phyloP scores from a whole-genome alignment of 92 coral and sea anemone species.

The Palythoa caribaeorum region DNA sequence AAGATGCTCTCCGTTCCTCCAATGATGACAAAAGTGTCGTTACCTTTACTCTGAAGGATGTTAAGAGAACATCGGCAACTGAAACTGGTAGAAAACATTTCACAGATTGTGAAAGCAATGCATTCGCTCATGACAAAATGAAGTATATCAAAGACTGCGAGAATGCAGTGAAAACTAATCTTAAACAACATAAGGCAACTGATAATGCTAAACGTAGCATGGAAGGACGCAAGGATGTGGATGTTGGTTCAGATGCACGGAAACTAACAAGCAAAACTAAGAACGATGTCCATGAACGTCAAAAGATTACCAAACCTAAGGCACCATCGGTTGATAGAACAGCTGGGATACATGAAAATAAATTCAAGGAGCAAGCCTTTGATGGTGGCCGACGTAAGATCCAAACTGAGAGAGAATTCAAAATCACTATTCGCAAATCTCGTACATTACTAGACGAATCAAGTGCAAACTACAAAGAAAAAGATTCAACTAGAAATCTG shows the following conservation, averaged over 20 bases:
- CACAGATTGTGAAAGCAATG: background rate
- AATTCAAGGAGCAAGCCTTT: background rate
- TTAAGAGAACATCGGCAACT: background rate
- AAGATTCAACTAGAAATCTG: slow-evolving; percentile 9
- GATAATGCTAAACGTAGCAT: background rate
- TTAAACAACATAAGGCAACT: background rate
- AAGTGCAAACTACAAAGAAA: background rate
- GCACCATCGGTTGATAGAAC: background rate
- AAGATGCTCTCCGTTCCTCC: background rate
- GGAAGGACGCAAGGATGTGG: background rate
- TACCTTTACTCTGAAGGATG: background rate
- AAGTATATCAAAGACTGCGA: background rate
- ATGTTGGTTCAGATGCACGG: background rate
- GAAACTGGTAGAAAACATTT: background rate
- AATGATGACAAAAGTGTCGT: background rate
- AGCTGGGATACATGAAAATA: background rate
- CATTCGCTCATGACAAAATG: background rate
- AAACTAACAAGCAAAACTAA: background rate
- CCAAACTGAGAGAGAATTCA: background rate
- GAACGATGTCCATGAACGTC: background rate
- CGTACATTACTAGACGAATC: background rate
- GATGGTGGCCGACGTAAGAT: background rate
- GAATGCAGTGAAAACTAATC: background rate
- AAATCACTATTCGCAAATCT: background rate
- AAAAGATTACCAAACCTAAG: background rate